phyloP scores from a whole-genome alignment of 2,888 invertebrate species.

The Exephanes ischioxanthus region DNA sequence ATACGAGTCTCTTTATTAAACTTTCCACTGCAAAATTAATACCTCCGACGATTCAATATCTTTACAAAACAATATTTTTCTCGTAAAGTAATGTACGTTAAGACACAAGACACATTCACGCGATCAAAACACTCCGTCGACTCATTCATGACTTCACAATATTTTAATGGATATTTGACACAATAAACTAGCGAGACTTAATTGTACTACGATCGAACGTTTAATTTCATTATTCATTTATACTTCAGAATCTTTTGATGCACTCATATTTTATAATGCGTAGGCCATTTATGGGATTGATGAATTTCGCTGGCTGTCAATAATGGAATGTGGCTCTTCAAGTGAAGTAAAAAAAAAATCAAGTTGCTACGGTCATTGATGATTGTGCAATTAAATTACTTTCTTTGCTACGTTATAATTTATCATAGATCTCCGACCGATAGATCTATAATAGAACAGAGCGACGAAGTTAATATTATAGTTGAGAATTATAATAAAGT shows the following conservation, averaged over 20 bases:
- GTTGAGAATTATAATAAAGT: no score
- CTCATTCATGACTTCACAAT: slow-evolving; percentile 58
- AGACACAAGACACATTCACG: slow-evolving; percentile 60
- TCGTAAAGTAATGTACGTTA: slow-evolving; percentile 30
- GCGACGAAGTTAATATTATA: no score
- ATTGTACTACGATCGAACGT: slow-evolving; percentile 57
- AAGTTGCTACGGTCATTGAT: no score
- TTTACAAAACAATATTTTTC: slow-evolving; percentile 16
- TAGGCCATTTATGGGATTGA: neutral
- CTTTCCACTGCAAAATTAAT: slow-evolving; percentile 14
- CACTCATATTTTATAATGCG: slow-evolving; percentile 56
- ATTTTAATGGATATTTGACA: slow-evolving; percentile 65
- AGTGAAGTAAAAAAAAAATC: no score
- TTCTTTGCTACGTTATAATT: no score
- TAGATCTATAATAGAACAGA: no score
- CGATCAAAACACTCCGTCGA: slow-evolving; percentile 53
- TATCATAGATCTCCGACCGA: no score
- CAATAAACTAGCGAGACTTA: slow-evolving; percentile 67
- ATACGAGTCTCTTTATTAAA: slow-evolving; percentile 27
- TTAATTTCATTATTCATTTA: slow-evolving; percentile 56
- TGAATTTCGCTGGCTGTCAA: slow-evolving; percentile 3
- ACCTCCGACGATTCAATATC: neutral
- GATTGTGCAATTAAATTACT: no score
- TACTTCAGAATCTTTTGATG: slow-evolving; percentile 45
- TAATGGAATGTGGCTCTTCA: neutral